Percentiles rank a stretch among this genome's conserved stretches.
phyloP scores from a whole-genome alignment of 2,113 vertebrate species.

The Clarias macrocephalus region DNA sequence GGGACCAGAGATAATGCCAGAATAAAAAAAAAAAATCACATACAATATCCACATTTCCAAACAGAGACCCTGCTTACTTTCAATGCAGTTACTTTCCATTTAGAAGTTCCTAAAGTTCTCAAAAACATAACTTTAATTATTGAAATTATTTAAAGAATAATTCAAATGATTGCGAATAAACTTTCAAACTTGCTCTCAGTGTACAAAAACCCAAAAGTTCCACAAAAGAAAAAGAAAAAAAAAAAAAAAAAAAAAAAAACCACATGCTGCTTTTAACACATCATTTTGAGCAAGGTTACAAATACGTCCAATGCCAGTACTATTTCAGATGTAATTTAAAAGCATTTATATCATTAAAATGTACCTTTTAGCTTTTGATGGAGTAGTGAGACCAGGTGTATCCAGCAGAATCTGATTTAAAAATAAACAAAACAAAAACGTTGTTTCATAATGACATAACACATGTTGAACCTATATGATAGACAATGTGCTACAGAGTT shows the following conservation, averaged over 20 bases:
- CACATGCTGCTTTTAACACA: neutral
- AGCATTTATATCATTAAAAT: neutral
- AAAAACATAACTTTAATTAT: neutral
- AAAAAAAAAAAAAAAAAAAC: neutral
- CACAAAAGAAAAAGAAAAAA: neutral
- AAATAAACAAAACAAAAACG: neutral
- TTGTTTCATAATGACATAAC: neutral
- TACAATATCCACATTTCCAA: neutral
- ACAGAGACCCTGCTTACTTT: neutral
- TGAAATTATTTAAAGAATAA: neutral
- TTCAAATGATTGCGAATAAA: neutral
- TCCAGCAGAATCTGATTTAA: conserved; percentile 85
- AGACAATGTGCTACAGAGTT: neutral
- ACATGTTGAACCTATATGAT: no score
- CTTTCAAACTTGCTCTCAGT: neutral
- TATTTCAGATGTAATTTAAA: neutral
- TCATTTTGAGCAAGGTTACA: neutral
- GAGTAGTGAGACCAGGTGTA: conserved; percentile 88
- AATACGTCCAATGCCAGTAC: neutral
- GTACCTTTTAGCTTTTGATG: conserved; percentile 85
- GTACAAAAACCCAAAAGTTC: neutral
- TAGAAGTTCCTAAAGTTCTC: neutral
- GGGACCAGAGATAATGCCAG: neutral
- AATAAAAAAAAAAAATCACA: neutral
- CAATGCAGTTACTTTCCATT: neutral